These are phyloP conservation scores for Platyura marginata DNA, from an alignment of 1,140 invertebrate species.

Conservation along the genomic window DNA sequence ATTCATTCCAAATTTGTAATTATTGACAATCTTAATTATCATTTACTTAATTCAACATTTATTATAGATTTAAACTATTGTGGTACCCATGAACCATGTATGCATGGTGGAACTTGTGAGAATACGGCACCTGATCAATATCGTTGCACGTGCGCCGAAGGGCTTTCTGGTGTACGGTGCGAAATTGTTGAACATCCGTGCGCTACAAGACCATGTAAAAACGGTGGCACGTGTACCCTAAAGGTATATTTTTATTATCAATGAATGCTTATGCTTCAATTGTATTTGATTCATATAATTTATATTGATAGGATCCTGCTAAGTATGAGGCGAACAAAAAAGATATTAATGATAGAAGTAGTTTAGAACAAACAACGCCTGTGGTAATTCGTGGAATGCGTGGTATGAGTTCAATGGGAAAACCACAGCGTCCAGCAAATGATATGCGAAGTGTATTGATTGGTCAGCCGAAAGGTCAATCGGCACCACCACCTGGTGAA, in stretches of 20 bases:
- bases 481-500: conserved; percentile 17
- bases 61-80: conserved; percentile 86
- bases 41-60: neutral
- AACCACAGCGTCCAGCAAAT: conserved; percentile 16
- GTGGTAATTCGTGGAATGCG: conserved; percentile 16
- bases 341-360: neutral
- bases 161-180: conserved; percentile 80
- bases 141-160: conserved; percentile 76
- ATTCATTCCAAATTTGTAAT: too few relatives aligned
- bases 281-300: neutral
- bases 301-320: conserved; percentile 3
- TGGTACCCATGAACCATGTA: conserved; percentile 89
- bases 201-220: conserved; percentile 67
- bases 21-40: too few relatives aligned
- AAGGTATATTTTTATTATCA: conserved; percentile 11
- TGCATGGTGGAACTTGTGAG: conserved; percentile 87
- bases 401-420: conserved; percentile 27
- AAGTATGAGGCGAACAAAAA: conserved; percentile 3
- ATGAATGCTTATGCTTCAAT: neutral
- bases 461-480: neutral
- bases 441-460: neutral
- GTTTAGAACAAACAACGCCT: conserved; percentile 6
- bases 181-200: conserved; percentile 85
- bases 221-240: conserved; percentile 57
- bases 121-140: conserved; percentile 88